Base-by-base conservation (phyloP, 2,888 invertebrate genomes). In the Zeuzera pyrina region DNA sequence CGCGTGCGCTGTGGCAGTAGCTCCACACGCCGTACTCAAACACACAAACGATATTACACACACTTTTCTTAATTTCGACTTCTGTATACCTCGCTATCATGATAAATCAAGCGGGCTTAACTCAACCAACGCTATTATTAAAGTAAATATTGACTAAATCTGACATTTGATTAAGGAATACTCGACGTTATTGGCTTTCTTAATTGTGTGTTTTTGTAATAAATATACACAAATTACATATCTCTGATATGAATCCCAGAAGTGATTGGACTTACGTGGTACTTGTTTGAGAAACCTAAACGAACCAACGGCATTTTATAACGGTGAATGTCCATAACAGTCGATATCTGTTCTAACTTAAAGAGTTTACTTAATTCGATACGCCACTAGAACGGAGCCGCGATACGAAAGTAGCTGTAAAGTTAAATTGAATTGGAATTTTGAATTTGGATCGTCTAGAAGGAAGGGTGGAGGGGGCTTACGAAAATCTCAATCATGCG, bases 131-230 rank as follows among this genome's bases (percentile, higher is more conserved):
- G 58, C 67, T 69, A 70, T 74, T 67, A 76, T 74, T 77, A 74
- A 61, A 70, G 58, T 54, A 62, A 72, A 76, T 73, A 62, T 69
- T 73, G 59, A 66, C 70, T 64, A 77, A 77, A 79, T 79, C 81
- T 58, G 78, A 81, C 78, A 46, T 74, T 74, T 74, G 76, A 78
- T 76, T 77, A 73, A 79, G 71, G 72, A 68, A 22, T 22, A 25
- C 25, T 13, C 25, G 8, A 8, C 12, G 51, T 56, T 56, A 57
- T 60, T 59, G 50, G 49, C 38, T 56, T 51, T 56, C 45, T 46
- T 59, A 59, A 58, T 58, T 58, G 45, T 52, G 48, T 59, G 52
- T 55, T 52, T 54, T 49, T 51, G 49, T 55, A 50, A 54, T 55
- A 58, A 57, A 61, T 57, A 54, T 43, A 45, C 41, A 51, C 45